Base-by-base conservation (phyloP, 2,888 invertebrate genomes). In the Eurytoma adleriae region DNA sequence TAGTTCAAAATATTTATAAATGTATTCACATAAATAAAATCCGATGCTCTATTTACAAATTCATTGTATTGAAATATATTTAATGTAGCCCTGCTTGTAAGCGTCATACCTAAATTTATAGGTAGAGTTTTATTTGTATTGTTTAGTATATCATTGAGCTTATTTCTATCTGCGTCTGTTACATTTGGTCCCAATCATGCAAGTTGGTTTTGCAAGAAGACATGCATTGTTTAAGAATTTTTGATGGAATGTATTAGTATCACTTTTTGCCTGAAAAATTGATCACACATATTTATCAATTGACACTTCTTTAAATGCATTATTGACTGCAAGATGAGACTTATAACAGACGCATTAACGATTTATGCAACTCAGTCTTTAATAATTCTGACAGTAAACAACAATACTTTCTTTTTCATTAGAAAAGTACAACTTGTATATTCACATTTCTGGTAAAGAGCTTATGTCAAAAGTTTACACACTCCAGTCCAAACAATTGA, bases 281-380 rank as follows among this genome's bases (percentile, higher is more conserved):
- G 71, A 70, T 71, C 56, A 57, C 56, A 70, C 54, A 18, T 13
- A 64, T 62, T 48, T 40, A 70, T 59, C 78, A 71, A 70, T 72
- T 67, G 66, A 78, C 61, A 10, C n/a, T 13, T 20, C 67, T 61
- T 40, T 52, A 16, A 61, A 64, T 50, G 71, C 59, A 61, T 52
- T 50, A 61, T 69, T 20, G 30, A 14, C 27, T 76, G 61, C 61
- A 68, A 69, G 68, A 76, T 68, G 75, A 69, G 75, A 76, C 68
- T 75, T 68, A 48, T 66, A 67, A 72, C 66, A 72, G 78, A 72
- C 71, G 66, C 78, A 67, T 72, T 78, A 72, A 67, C 72, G 18
- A 78, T 72, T 59, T 78, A 78, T 78, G 78, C 78, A 78, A 78
- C 78, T 78, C 78, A 78, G 78, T 78, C 78, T 78, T 78, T 52